Percentiles rank a stretch among this genome's conserved stretches.
Evolutionary conservation across 1,140 invertebrate genomes (phyloP).

Genomic region (Drosophila melanogaster): Release_6_plus_ISO1_MT NT_037436.4:12930001-12930500

Average conservation of each 20-base stretch:
- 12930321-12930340: conserved; percentile 17
- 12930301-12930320: conserved; percentile 45
- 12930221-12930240: conserved; percentile 30
- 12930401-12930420: not conserved
- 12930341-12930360: conserved; percentile 37
- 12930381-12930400: conserved; percentile 69
- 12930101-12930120: not conserved
- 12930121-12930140: conserved; percentile 37
- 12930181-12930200: conserved; percentile 12
- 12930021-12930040: too few species aligned
- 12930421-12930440: conserved; percentile 4
- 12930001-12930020: not conserved
- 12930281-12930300: conserved; percentile 5
- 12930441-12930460: conserved; percentile 50
- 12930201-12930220: conserved; percentile 2
- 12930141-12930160: conserved; percentile 57
- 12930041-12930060: conserved; percentile 4
- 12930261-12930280: conserved; percentile 32
- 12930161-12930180: conserved; percentile 27
- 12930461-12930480: conserved; percentile 78
- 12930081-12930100: not conserved
- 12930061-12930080: conserved; percentile 2
- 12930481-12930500: conserved; percentile 18
- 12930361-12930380: conserved; percentile 50
- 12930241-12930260: conserved; percentile 37